Evolutionary conservation across 2,113 vertebrate genomes (phyloP).

Genomic region (Podiceps cristatus): DNA sequence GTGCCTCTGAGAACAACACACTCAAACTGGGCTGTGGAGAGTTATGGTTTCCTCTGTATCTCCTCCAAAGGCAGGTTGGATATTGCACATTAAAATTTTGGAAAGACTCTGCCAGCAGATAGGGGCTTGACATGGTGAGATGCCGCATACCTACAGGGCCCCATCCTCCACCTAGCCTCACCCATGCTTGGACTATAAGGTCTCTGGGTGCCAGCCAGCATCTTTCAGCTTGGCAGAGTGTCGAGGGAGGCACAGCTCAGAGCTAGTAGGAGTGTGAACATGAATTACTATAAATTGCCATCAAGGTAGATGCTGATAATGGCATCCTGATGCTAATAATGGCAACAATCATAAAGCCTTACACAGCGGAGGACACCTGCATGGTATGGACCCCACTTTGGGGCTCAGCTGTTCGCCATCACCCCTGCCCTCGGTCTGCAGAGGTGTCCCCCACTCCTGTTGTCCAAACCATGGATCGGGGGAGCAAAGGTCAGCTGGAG

Average conservation of each 20-base stretch:
- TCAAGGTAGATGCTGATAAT: background rate
- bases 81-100: background rate
- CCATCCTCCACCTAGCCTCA: background rate
- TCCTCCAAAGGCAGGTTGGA: background rate
- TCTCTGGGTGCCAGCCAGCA: background rate
- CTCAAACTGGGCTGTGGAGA: background rate
- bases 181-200: background rate
- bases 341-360: background rate
- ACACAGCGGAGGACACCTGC: rapidly evolving
- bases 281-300: background rate
- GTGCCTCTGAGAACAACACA: background rate
- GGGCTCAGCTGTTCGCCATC: background rate
- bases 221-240: background rate
- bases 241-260: background rate
- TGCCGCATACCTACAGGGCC: rapidly evolving
- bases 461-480: background rate
- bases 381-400: background rate
- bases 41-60: background rate
- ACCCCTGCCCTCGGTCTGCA: background rate
- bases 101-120: background rate
- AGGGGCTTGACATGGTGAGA: rapidly evolving
- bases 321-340: background rate
- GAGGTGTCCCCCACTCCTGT: rapidly evolving
- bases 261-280: background rate
- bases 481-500: background rate